Base-by-base conservation (phyloP, 2,797 vertebrate species). In the Loris lydekkerianus region DNA sequence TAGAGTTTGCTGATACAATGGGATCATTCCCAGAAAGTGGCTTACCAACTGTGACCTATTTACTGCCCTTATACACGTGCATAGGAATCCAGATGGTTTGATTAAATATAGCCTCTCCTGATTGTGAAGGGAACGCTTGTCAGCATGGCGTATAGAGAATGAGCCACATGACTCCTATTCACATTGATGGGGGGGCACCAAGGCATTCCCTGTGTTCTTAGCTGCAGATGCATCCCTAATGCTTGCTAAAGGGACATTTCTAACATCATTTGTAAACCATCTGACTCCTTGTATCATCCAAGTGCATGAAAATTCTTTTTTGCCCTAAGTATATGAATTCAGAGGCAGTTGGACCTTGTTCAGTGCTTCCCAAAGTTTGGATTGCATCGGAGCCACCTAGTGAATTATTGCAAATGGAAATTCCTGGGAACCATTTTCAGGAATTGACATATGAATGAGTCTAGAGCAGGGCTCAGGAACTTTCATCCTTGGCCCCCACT, bases 101-200 rank as follows among this genome's bases (percentile, higher is more conserved):
- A 97, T 96, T 97, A 97, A 98, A 98, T 98, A 96, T 96, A 97
- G 88, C 90, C 70, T 96, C 90, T 93, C 93, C 91, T 96, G 93
- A 43, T 69, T 93, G 95, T 94, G 96, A 89, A 86, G 94, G 89
- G 96, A 96, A 92, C 63, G 81, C 34, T 97, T 98, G 96, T 76
- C 93, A 94, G 60, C 80, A 78, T 43, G 61, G 56, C 91, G 20
- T 81, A 65, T 91, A 61, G 78, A 77, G 75, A 95, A 94, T 87
- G 89, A 94, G 80, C 82, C 95, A 91, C 88, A 60, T 70, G 92
- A 92, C 92, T 97, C 43, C 90, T 91, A 65, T 96, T 96, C 91
- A 86, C 89, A 91, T 93, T 95, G 96, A 95, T 95, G 49, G 85
- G 40, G 20, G 69, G 60, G 11, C 77, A 63, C 93, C 40, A 75